These are phyloP conservation scores for Bostrychus sinensis DNA, from an alignment of 2,113 vertebrate species.

Conservation along the genomic window DNA sequence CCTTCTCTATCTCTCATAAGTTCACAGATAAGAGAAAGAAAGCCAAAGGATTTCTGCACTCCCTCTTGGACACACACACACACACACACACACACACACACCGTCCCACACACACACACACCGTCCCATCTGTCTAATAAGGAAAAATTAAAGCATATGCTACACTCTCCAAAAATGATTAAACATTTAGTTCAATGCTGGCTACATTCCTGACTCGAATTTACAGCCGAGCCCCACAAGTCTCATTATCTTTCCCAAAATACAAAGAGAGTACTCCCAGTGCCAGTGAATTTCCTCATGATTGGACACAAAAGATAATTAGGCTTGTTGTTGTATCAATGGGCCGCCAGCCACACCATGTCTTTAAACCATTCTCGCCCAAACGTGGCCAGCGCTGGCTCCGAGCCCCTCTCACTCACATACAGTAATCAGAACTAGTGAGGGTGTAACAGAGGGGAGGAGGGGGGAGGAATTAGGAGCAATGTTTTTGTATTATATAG, in stretches of 20 bases:
- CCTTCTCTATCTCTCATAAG: constrained; percentile 30
- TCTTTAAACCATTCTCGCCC: constrained; percentile 59
- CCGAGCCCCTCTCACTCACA: constrained; percentile 54
- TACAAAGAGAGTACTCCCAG: constrained; percentile 46
- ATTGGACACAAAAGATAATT: constrained; percentile 72
- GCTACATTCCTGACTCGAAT: constrained; percentile 53
- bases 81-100: constrained; percentile 32
- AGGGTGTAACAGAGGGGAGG: constrained; percentile 56
- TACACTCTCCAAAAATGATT: constrained; percentile 62
- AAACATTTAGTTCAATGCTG: constrained; percentile 64
- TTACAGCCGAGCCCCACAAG: constrained; percentile 52
- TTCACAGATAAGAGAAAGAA: constrained; percentile 36
- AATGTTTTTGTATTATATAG: background rate
- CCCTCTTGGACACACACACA: constrained; percentile 34
- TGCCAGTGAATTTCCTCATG: constrained; percentile 56
- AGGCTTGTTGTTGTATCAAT: constrained; percentile 67
- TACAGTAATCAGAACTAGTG: constrained; percentile 49
- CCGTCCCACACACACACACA: constrained; percentile 44
- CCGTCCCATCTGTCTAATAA: constrained; percentile 71
- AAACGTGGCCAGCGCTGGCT: constrained; percentile 62
- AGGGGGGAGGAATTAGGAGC: constrained; percentile 24
- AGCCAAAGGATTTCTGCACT: constrained; percentile 30
- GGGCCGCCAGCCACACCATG: constrained; percentile 60
- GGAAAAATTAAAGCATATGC: constrained; percentile 68
- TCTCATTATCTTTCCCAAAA: constrained; percentile 63